Evolutionary conservation across 2,113 vertebrate genomes (phyloP).

Genomic region (Eleginops maclovinus): DNA sequence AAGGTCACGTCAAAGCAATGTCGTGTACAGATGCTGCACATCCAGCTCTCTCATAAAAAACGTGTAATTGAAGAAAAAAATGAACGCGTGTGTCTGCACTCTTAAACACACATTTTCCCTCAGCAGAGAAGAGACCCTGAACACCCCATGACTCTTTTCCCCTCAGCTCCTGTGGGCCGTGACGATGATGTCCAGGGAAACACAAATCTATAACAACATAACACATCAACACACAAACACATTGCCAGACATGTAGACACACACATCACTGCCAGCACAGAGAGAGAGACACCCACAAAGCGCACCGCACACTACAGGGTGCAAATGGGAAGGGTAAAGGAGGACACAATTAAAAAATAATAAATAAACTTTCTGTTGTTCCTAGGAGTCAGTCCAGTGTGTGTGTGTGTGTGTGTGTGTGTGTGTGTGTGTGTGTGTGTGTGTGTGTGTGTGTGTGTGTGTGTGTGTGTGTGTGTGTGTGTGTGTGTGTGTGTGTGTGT

Average conservation of each 20-base stretch:
- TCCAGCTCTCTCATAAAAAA: constrained; percentile 5
- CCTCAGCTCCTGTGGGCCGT: constrained; percentile 12
- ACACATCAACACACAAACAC: constrained; percentile 8
- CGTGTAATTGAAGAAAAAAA: constrained; percentile 33
- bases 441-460: not conserved
- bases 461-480: not conserved
- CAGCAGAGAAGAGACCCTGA: constrained; percentile 32
- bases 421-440: not conserved
- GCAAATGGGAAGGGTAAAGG: not conserved
- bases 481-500: not conserved
- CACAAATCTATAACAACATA: constrained; percentile 33
- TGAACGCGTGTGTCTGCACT: constrained; percentile 25
- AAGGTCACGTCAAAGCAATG: constrained; percentile 75
- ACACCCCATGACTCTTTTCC: constrained; percentile 29
- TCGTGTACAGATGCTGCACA: constrained; percentile 57
- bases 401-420: not conserved
- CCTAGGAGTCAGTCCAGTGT: not conserved
- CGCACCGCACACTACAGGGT: constrained; percentile 20
- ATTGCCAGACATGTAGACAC: constrained; percentile 19
- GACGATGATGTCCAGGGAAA: constrained; percentile 37
- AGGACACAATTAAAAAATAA: not conserved
- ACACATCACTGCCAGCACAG: constrained; percentile 2
- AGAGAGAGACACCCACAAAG: constrained; percentile 43
- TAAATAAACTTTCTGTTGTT: constrained; percentile 48
- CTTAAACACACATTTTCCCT: not conserved